These are phyloP conservation scores for Watsonalla binaria DNA, from an alignment of 2,888 invertebrate species.

Conservation along the genomic window DNA sequence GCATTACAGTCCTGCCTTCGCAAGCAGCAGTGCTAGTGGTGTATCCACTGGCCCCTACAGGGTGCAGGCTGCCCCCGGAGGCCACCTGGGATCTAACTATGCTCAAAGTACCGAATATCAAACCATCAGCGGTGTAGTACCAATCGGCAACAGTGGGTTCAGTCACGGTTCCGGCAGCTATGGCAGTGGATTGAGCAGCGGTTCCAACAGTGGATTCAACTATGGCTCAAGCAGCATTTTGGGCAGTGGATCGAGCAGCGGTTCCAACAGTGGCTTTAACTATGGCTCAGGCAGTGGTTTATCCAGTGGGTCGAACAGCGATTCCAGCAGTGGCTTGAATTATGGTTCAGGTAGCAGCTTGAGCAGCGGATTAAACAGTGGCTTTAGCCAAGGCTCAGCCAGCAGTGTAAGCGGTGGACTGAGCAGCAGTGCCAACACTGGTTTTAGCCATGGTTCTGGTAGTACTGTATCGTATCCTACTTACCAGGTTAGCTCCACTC, in stretches of 20 bases:
- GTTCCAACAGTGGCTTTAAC: too few relatives aligned
- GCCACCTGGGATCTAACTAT: slow-evolving; percentile 14
- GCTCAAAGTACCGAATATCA: slow-evolving; percentile 7
- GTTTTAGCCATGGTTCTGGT: too few relatives aligned
- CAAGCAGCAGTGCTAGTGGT: slow-evolving; percentile 7
- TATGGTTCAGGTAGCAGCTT: slow-evolving; percentile 2
- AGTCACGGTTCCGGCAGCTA: background rate
- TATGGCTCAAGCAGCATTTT: slow-evolving; percentile 4
- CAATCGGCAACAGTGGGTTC: slow-evolving; percentile 1
- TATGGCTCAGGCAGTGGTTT: background rate
- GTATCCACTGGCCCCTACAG: slow-evolving; percentile 19
- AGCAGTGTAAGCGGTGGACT: too few relatives aligned
- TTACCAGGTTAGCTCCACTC: slow-evolving; percentile 11
- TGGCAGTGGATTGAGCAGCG: background rate
- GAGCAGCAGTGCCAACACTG: too few relatives aligned
- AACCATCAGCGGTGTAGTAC: background rate
- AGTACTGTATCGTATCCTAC: slow-evolving; percentile 16
- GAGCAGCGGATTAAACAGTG: too few relatives aligned
- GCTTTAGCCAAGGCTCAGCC: too few relatives aligned
- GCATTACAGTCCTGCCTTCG: slow-evolving; percentile 28
- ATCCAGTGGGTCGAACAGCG: background rate
- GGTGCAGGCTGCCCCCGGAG: slow-evolving; percentile 13
- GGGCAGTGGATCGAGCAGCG: slow-evolving; percentile 1
- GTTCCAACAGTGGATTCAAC: slow-evolving; percentile 4
- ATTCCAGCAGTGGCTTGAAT: too few relatives aligned